Evolutionary conservation across 2,113 vertebrate species (phyloP).

Genomic region (Trematocara variabile): DNA sequence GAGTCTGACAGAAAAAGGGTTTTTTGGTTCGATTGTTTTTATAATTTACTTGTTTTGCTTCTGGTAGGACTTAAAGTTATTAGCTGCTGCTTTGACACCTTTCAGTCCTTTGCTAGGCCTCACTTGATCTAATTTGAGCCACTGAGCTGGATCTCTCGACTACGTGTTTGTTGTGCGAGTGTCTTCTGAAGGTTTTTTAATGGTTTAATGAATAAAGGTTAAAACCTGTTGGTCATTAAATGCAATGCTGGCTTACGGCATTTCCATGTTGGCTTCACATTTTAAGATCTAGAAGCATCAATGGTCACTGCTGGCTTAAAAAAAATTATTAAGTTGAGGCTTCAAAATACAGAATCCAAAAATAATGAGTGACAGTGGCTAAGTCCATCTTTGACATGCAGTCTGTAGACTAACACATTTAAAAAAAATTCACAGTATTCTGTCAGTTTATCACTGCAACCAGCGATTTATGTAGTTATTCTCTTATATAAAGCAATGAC

Average conservation of each 20-base stretch:
- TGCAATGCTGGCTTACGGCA: background rate
- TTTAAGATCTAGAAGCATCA: background rate
- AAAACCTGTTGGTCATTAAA: background rate
- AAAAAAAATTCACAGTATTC: background rate
- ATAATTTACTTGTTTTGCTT: background rate
- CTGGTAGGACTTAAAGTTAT: background rate
- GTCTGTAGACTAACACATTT: background rate
- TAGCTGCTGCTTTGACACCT: background rate
- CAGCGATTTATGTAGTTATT: background rate
- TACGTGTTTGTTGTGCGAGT: background rate
- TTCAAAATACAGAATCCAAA: background rate
- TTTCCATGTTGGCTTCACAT: background rate
- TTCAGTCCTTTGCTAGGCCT: background rate
- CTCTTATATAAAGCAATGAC: background rate
- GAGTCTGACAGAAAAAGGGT: background rate
- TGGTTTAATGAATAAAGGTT: background rate
- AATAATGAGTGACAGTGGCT: background rate
- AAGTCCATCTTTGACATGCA: background rate
- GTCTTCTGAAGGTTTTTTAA: background rate
- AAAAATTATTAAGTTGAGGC: background rate
- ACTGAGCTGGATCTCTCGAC: background rate
- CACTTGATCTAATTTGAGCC: background rate
- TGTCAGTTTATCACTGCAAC: background rate
- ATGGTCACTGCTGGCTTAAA: background rate
- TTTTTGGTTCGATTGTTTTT: background rate